Base-by-base conservation (phyloP, 2,113 vertebrate species). In the Spheniscus mendiculus region DNA sequence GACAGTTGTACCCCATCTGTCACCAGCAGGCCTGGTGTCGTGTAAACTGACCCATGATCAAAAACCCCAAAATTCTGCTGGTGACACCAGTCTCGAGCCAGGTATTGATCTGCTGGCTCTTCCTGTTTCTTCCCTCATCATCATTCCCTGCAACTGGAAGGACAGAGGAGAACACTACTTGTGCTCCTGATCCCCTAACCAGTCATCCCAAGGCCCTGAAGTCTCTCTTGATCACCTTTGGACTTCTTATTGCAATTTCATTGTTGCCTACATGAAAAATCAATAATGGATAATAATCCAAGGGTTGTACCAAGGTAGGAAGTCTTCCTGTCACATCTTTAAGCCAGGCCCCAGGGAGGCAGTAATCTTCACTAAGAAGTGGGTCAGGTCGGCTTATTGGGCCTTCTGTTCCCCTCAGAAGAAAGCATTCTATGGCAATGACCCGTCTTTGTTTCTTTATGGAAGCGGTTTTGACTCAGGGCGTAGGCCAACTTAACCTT, bases 391-490 rank as follows among this genome's bases (percentile, higher is more conserved):
- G 13, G 21, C 27, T 27, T 55, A 42, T 7, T 27, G 14, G 40
- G 13, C 13, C 5, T 55, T 55, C 8, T 65, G 3, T 47, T 65
- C 8, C 26, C 10, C 9, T 34, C 21, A 62, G 56, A 14, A 71
- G 36, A 16, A 17, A 82, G 50, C 18, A 4, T 45, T 17, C 42
- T n/a, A 23, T 21, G 17, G 36, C 59, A 38, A 16, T 55, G 23
- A 55, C 8, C 25, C 2, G 0, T 36, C 14, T 70, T 52, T 72
- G 63, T 30, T 63, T 6, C 12, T 36, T 53, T 73, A 53, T 53
- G 47, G 16, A 63, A 63, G 40, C 0, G 1, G 12, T 44, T 30
- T 72, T 72, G 19, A 30, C 0, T 1, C 23, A 36, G 16, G 9
- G 9, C 4, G 2, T 47, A 65, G 34, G 50, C 4, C 7, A 9